phyloP scores from a whole-genome alignment of 30 jellyfish, hydroid and myxozoan species.

The Hydra vulgaris region DNA sequence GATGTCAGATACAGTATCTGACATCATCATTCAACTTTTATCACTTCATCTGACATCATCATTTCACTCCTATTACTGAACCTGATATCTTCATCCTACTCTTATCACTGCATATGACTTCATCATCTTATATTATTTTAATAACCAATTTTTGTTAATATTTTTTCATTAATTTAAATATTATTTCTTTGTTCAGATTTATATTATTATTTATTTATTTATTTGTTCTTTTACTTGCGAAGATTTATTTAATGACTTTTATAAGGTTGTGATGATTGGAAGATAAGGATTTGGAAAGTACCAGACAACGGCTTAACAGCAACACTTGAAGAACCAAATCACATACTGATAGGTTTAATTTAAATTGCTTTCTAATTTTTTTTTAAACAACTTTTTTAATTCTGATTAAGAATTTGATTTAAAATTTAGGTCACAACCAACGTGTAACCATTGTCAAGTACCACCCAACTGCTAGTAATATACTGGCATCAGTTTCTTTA shows the following conservation, averaged over 20 bases:
- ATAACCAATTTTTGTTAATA: too few species aligned
- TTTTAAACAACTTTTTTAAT: not conserved
- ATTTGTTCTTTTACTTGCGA: not conserved
- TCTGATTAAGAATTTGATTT: not conserved
- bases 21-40: too few species aligned
- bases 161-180: too few species aligned
- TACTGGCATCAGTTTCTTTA: slow-evolving; percentile 67
- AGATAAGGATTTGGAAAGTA: slow-evolving; percentile 66
- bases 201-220: too few species aligned
- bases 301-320: slow-evolving; percentile 79
- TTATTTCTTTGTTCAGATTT: too few species aligned
- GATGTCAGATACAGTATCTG: too few species aligned
- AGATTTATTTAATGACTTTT: not conserved
- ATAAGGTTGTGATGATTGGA: slow-evolving; percentile 83
- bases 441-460: slow-evolving; percentile 71
- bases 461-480: slow-evolving; percentile 72
- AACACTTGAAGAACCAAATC: slow-evolving; percentile 54
- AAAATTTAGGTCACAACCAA: slow-evolving; percentile 54
- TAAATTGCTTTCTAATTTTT: not conserved
- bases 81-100: too few species aligned
- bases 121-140: too few species aligned
- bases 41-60: too few species aligned
- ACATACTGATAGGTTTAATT: slow-evolving; percentile 35
- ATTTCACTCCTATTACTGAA: too few species aligned
- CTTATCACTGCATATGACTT: too few species aligned